A percentile compares a stretch with the other conserved stretches of the same genome.
These are phyloP conservation scores for Eulithis testata DNA, from an alignment of 2,888 invertebrate genomes.

Conservation along the genomic window DNA sequence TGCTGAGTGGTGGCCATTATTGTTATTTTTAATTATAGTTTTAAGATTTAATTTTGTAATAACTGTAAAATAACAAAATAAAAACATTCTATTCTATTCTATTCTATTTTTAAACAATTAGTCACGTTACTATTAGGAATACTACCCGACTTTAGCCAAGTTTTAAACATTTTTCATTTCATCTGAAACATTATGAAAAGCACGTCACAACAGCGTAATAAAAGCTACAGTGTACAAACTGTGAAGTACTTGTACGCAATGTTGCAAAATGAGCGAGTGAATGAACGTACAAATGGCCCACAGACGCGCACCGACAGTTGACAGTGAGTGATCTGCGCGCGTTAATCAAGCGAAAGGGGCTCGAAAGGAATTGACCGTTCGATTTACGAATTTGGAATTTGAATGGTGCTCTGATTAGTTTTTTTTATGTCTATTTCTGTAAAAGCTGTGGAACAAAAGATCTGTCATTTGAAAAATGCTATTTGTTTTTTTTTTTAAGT, in stretches of 20 bases:
- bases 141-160: background rate
- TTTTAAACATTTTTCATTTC: background rate
- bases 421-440: constrained; percentile 14
- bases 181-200: constrained; percentile 4
- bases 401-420: constrained; percentile 33
- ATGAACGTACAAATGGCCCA: constrained; percentile 62
- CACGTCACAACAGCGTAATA: constrained; percentile 7
- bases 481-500: too few species aligned
- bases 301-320: constrained; percentile 61
- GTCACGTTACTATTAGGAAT: background rate
- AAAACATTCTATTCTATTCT: too few species aligned
- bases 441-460: background rate
- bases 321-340: constrained; percentile 66
- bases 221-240: constrained; percentile 9
- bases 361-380: constrained; percentile 50
- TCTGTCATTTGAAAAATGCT: too few species aligned
- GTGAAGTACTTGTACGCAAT: constrained; percentile 38
- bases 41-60: too few species aligned
- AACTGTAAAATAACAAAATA: too few species aligned
- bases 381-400: constrained; percentile 43
- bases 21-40: too few species aligned
- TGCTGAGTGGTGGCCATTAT: too few species aligned
- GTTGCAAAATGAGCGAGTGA: constrained; percentile 63
- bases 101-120: too few species aligned
- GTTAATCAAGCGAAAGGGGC: constrained; percentile 57